Base-by-base conservation (phyloP, 2,113 vertebrate species). In the Barbus barbus region DNA sequence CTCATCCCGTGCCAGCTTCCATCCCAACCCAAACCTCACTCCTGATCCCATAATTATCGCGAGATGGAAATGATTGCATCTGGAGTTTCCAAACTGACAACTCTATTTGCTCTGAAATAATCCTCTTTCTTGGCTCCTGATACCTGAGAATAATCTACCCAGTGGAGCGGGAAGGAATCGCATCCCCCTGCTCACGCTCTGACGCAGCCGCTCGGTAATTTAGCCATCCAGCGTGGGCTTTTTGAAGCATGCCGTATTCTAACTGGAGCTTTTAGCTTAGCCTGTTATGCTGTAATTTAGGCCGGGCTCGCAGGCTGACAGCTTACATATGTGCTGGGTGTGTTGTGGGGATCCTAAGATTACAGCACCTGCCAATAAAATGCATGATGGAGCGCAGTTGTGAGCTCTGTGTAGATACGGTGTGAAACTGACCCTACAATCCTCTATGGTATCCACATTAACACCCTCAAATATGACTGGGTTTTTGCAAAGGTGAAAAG, bases 81-180 rank as follows among this genome's bases (percentile, higher is more conserved):
- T 92, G 87, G 91, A 92, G 89, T 93, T 94, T 93, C 91, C 89
- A 92, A 93, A 94, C 92, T 93, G 93, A 93, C 92, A 93, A 92
- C 92, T 94, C 92, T 92, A 94, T 94, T 94, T 94, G 92, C 91
- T 92, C 91, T 89, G 89, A 92, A 92, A 90, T 93, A 94, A 94
- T 94, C 92, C 93, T 92, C 90, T 93, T 91, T 92, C 92, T 90
- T 85, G 85, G 88, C 90, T 91, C 90, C 87, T 92, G 92, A 93
- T 93, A 94, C 92, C 93, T 94, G 92, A 92, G 91, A 92, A 93
- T 92, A 93, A 94, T 92, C 93, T 93, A 90, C 87, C 88, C 92
- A 91, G 89, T 88, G 87, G 87, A 93, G 92, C 92, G 72, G 89
- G 83, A 87, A 90, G 88, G 84, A 83, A 88, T 87, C 86, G 88